A percentile compares a stretch with the other conserved stretches of the same genome.
These are phyloP conservation scores for Alviniconcha marisindica DNA, from an alignment of 1,140 invertebrate species.

Conservation along the genomic window DNA sequence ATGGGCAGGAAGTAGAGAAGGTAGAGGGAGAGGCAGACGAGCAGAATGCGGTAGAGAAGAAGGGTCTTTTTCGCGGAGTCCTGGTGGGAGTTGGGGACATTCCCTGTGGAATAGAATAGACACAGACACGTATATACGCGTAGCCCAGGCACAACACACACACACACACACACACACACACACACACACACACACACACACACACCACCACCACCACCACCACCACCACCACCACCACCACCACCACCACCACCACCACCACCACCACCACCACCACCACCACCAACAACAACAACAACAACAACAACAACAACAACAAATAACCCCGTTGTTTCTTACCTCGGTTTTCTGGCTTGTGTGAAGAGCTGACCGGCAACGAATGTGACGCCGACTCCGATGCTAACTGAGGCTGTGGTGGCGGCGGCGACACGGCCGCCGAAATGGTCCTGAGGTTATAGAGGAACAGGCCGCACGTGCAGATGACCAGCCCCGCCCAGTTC, in stretches of 20 bases:
- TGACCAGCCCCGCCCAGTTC: conserved; percentile 34
- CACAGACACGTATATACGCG: background rate
- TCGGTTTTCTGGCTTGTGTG: background rate
- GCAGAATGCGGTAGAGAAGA: too few species aligned
- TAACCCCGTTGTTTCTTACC: background rate
- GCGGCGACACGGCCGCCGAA: background rate
- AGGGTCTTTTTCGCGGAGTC: too few species aligned
- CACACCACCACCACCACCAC: too few species aligned
- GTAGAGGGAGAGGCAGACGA: background rate
- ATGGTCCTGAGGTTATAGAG: conserved; percentile 22
- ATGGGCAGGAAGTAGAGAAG: background rate
- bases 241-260: too few species aligned
- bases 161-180: conserved; percentile 4
- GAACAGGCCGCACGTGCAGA: conserved; percentile 37
- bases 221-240: too few species aligned
- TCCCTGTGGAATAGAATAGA: background rate
- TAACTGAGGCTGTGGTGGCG: background rate
- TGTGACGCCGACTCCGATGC: background rate
- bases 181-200: conserved; percentile 6
- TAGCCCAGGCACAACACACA: background rate
- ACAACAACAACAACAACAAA: background rate
- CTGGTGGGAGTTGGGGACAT: too few species aligned
- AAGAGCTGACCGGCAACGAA: background rate
- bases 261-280: too few species aligned
- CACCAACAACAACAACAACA: background rate